phyloP scores from a whole-genome alignment of 2,797 vertebrate species.

The Hyperoplus immaculatus region DNA sequence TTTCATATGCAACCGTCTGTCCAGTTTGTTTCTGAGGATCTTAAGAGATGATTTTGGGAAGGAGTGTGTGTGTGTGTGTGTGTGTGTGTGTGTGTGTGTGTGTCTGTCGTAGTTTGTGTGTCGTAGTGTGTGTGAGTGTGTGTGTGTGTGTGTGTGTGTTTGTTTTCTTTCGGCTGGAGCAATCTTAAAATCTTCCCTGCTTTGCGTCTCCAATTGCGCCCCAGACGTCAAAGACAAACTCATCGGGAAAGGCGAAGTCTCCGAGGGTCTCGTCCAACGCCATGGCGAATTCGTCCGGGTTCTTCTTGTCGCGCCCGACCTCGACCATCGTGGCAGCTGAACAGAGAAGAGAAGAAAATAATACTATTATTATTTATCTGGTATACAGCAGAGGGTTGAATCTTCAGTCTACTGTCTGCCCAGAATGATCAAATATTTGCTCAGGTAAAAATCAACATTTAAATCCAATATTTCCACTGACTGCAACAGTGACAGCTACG shows the following conservation, averaged over 20 bases:
- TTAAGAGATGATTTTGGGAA: slow-evolving; percentile 3
- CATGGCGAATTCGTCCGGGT: slow-evolving; percentile 95
- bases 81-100: not conserved
- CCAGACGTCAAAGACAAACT: slow-evolving; percentile 98
- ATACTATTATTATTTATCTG: not conserved
- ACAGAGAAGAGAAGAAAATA: not conserved
- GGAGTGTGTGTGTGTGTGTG: not conserved
- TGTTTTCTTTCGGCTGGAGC: slow-evolving; percentile 6
- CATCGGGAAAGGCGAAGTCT: slow-evolving; percentile 97
- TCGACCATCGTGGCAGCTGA: slow-evolving; percentile 98
- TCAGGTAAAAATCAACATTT: not conserved
- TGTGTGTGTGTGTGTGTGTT: not conserved
- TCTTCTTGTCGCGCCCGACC: slow-evolving; percentile 94
- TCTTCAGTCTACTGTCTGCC: not conserved
- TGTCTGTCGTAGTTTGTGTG: not conserved
- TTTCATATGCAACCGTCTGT: slow-evolving; percentile 41
- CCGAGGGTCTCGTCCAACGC: slow-evolving; percentile 94
- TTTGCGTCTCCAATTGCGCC: slow-evolving; percentile 95
- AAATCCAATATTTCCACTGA: slow-evolving; percentile 23
- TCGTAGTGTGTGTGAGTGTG: not conserved
- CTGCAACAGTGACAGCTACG: not conserved
- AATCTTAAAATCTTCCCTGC: slow-evolving; percentile 86
- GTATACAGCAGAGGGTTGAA: not conserved
- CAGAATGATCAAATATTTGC: slow-evolving; percentile 2
- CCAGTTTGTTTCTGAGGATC: slow-evolving; percentile 49